These are phyloP conservation scores for Meriones psammophilus DNA, from an alignment of 2,797 vertebrate genomes.

Conservation along the genomic window DNA sequence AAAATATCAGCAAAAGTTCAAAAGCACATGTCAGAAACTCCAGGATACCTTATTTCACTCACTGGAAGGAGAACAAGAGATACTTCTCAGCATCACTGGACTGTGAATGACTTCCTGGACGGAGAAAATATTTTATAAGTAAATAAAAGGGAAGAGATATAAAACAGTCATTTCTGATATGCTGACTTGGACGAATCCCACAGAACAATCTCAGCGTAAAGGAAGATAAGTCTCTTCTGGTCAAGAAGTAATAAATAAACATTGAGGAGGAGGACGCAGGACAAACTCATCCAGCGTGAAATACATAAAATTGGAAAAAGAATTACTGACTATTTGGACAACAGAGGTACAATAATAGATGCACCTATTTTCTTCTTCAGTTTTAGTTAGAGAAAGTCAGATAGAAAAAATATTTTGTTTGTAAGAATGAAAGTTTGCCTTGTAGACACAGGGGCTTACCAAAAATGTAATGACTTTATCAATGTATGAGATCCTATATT, in stretches of 20 bases:
- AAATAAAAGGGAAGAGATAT: background rate
- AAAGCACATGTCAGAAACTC: background rate
- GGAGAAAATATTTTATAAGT: background rate
- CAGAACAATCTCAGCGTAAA: background rate
- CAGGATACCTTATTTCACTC: background rate
- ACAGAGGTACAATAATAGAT: background rate
- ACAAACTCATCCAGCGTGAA: background rate
- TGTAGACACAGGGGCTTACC: background rate
- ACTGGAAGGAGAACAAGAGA: background rate
- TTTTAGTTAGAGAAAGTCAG: conserved; percentile 1
- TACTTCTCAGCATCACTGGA: background rate
- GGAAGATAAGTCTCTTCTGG: background rate
- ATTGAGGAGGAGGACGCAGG: background rate
- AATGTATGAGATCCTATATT: background rate
- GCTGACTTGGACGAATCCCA: background rate
- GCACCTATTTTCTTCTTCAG: background rate
- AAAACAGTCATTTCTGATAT: background rate
- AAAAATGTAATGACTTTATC: background rate
- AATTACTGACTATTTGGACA: background rate
- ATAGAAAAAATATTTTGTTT: background rate
- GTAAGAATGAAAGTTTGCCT: background rate
- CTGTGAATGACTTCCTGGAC: background rate
- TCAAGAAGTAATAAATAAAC: background rate
- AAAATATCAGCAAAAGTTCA: background rate
- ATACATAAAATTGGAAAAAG: background rate